These are phyloP conservation scores for Rhogogaster chlorosoma DNA, from an alignment of 2,888 invertebrate genomes.

Conservation along the genomic window DNA sequence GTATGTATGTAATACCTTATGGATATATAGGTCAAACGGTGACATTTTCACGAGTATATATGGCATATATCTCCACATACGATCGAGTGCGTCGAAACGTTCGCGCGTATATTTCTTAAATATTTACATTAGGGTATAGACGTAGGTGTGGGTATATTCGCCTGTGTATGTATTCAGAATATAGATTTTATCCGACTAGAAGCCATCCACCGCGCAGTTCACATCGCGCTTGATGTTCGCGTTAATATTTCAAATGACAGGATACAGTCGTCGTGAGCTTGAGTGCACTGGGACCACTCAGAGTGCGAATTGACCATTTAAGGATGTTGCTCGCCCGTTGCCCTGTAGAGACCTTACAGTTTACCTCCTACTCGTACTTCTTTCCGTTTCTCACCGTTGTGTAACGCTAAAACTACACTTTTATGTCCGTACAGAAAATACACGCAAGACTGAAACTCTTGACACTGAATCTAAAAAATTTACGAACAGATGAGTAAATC, in stretches of 20 bases:
- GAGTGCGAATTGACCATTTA: slow-evolving; percentile 12
- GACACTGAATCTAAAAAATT: not conserved
- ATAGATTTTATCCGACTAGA: slow-evolving; percentile 57
- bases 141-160: not conserved
- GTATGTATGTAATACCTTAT: not conserved
- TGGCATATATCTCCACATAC: not conserved
- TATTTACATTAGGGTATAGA: not conserved
- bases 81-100: slow-evolving; percentile 2
- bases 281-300: slow-evolving; percentile 28
- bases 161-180: not conserved
- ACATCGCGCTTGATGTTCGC: slow-evolving; percentile 61
- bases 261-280: slow-evolving; percentile 25
- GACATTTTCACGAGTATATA: slow-evolving; percentile 18
- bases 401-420: not conserved
- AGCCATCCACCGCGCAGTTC: slow-evolving; percentile 48
- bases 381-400: not conserved
- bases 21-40: slow-evolving; percentile 30
- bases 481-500: not conserved
- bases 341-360: not conserved
- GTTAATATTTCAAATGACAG: slow-evolving; percentile 67
- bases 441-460: too few species aligned
- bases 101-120: not conserved
- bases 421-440: not conserved
- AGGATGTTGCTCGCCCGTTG: not conserved
- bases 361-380: not conserved